phyloP scores from a whole-genome alignment of 2,888 invertebrate species.

The Anarsia innoxiella region DNA sequence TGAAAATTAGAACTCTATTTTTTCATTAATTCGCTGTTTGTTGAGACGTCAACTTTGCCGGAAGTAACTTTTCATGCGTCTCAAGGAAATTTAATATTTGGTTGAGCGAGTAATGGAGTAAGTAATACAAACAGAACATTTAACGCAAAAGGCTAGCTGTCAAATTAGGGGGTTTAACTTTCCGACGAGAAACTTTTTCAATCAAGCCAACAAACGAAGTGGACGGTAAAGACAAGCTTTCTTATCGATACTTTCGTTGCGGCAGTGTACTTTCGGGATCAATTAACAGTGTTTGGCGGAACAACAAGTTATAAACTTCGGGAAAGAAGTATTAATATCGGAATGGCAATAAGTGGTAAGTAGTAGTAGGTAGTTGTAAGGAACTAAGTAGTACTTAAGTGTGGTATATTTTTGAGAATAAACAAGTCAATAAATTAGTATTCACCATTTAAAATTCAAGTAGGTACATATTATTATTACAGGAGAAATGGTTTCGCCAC shows the following conservation, averaged over 20 bases:
- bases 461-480: constrained; percentile 28
- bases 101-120: constrained; percentile 1
- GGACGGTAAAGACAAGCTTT: no score
- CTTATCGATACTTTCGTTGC: constrained; percentile 1
- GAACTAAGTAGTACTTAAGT: no score
- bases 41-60: constrained; percentile 1
- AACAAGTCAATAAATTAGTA: no score
- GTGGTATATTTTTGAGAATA: no score
- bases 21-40: constrained; percentile 21
- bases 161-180: constrained; percentile 11
- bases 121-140: no score
- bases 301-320: no score
- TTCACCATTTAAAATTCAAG: constrained; percentile 6
- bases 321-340: no score
- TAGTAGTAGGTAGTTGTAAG: no score
- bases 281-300: no score
- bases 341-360: no score
- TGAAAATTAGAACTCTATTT: constrained; percentile 12
- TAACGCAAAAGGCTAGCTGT: background rate
- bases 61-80: no score
- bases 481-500: constrained; percentile 43
- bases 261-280: no score
- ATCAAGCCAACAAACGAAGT: constrained; percentile 23
- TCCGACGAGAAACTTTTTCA: constrained; percentile 27
- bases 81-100: constrained; percentile 4